Evolutionary conservation across 2,888 invertebrate genomes (phyloP).

Genomic region (Drosophila dives): DNA sequence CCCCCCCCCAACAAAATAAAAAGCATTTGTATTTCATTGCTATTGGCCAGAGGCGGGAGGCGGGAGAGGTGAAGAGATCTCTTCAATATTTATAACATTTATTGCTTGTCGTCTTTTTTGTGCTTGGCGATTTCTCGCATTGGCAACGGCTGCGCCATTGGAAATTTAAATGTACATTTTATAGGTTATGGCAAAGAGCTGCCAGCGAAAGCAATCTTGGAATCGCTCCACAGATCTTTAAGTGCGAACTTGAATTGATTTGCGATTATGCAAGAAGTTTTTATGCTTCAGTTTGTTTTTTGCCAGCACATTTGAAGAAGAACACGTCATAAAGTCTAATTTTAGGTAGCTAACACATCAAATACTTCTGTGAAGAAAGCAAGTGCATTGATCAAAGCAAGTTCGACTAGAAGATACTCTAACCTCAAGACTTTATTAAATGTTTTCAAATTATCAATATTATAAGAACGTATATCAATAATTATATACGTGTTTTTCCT

Average conservation of each 20-base stretch:
- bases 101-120: conserved; percentile 60
- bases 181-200: conserved; percentile 12
- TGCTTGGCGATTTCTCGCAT: conserved; percentile 52
- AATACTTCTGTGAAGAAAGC: neutral
- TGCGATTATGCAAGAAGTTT: conserved; percentile 35
- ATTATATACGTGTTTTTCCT: neutral
- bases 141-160: conserved; percentile 39
- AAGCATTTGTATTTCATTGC: conserved; percentile 26
- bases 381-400: neutral
- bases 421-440: neutral
- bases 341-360: neutral
- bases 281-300: neutral
- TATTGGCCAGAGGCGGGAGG: neutral
- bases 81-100: conserved; percentile 64
- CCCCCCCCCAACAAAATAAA: neutral
- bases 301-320: neutral
- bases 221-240: conserved; percentile 16
- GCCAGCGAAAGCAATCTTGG: conserved; percentile 46
- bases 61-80: conserved; percentile 6
- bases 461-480: neutral
- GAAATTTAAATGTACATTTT: conserved; percentile 50
- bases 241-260: conserved; percentile 43
- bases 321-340: neutral
- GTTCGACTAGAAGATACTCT: neutral
- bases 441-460: neutral